Percentiles rank a stretch among this genome's conserved stretches.
These are phyloP conservation scores for Coluber constrictor DNA, from an alignment of 2,797 vertebrate species.

Conservation along the genomic window DNA sequence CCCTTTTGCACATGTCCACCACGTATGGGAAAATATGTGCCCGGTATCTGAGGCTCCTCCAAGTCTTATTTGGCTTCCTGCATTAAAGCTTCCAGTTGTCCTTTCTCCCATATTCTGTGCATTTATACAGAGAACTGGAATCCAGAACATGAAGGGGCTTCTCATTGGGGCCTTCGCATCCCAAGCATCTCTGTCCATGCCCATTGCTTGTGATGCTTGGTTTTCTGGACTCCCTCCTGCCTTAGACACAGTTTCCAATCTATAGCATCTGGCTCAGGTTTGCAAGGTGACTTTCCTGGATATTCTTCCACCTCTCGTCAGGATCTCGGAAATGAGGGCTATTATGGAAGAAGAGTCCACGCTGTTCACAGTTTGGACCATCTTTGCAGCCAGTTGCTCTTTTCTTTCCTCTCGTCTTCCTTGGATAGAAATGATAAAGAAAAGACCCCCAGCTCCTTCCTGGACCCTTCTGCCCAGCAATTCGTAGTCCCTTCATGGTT, in stretches of 20 bases:
- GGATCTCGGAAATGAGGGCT: background rate
- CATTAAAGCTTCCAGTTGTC: background rate
- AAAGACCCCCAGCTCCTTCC: background rate
- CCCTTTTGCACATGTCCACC: too few species aligned
- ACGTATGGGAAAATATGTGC: too few species aligned
- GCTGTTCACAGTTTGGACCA: background rate
- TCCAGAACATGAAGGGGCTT: background rate
- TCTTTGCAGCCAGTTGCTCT: background rate
- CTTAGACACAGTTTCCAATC: background rate
- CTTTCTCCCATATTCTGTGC: background rate
- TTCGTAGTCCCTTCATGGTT: background rate
- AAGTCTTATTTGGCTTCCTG: background rate
- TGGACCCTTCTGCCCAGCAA: background rate
- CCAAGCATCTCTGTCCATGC: background rate
- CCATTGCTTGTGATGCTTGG: rapidly evolving
- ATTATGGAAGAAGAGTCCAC: background rate
- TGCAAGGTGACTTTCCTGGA: background rate
- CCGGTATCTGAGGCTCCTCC: too few species aligned
- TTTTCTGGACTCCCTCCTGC: background rate
- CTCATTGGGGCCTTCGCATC: background rate
- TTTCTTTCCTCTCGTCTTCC: background rate
- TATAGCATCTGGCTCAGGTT: background rate
- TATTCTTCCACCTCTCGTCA: background rate
- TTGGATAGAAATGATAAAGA: background rate
- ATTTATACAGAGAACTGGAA: background rate